phyloP scores from a whole-genome alignment of 2,113 vertebrate genomes.

The Corythaeola cristata region DNA sequence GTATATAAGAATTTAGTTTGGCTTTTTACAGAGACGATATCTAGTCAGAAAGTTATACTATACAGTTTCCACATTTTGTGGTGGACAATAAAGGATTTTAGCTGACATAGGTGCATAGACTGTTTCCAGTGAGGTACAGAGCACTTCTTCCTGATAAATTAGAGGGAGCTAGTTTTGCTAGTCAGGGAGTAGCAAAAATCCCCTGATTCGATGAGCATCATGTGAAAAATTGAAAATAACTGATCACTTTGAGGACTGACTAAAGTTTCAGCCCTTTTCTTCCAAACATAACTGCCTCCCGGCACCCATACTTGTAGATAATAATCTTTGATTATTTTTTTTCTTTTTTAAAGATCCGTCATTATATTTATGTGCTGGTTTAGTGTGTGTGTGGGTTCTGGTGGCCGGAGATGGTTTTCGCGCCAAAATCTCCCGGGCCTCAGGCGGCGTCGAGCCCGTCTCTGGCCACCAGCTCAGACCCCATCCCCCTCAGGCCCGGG shows the following conservation, averaged over 20 bases:
- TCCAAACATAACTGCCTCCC: not conserved
- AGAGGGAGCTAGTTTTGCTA: not conserved
- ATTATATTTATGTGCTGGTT: no score
- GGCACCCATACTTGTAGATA: not conserved
- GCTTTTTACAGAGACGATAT: not conserved
- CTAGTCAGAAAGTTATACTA: not conserved
- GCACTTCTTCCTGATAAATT: not conserved
- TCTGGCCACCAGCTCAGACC: no score
- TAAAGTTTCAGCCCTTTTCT: not conserved
- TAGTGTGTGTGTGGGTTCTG: no score
- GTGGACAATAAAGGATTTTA: not conserved
- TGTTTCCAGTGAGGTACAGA: not conserved
- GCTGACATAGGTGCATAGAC: not conserved
- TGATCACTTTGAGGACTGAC: not conserved
- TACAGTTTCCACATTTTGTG: not conserved
- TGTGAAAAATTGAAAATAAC: not conserved
- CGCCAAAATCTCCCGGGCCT: no score
- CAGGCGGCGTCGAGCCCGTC: no score
- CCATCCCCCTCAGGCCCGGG: no score
- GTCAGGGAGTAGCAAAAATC: not conserved
- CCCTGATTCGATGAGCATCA: fast-evolving
- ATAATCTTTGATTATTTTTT: not conserved
- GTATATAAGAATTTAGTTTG: not conserved
- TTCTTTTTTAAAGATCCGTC: not conserved
- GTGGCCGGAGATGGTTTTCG: no score